phyloP scores from a whole-genome alignment of 92 coral and sea anemone genomes.

The Scolanthus callimorphus region DNA sequence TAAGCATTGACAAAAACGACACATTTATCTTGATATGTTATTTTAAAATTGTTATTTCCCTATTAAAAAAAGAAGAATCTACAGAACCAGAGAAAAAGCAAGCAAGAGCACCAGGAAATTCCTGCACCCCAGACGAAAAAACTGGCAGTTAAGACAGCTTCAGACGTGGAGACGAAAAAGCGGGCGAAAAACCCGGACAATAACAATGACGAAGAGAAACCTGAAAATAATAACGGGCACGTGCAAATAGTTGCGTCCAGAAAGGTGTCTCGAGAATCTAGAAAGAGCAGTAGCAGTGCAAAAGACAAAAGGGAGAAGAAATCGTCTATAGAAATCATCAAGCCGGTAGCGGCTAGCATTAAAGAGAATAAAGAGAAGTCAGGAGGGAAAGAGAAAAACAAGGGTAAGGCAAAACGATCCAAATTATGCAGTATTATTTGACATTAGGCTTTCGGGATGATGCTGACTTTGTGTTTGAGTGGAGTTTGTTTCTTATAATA shows the following conservation, averaged over 20 bases:
- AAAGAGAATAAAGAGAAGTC: background rate
- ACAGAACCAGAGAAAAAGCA: background rate
- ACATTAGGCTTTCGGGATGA: too few relatives aligned
- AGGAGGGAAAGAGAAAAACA: conserved; percentile 1
- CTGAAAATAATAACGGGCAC: too few relatives aligned
- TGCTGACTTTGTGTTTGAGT: too few relatives aligned
- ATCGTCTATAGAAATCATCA: conserved; percentile 1
- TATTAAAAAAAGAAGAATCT: background rate
- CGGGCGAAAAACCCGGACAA: conserved; percentile 1
- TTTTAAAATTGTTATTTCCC: background rate
- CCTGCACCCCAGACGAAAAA: background rate
- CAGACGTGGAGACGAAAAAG: background rate
- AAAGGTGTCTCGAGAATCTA: background rate
- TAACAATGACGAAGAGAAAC: conserved; percentile 4
- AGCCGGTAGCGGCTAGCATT: background rate
- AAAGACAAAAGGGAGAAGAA: conserved; percentile 15
- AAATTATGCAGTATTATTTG: conserved; percentile 17
- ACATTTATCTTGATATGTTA: too few relatives aligned
- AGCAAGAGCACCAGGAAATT: background rate
- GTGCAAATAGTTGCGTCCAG: conserved; percentile 7
- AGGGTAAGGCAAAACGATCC: conserved; percentile 11
- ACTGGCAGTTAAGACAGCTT: background rate
- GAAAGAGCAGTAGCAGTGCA: background rate
- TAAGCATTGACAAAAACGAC: too few relatives aligned
- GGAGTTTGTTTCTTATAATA: too few relatives aligned